phyloP scores from a whole-genome alignment of 1,140 invertebrate species.

The Cyclargus thomasi region DNA sequence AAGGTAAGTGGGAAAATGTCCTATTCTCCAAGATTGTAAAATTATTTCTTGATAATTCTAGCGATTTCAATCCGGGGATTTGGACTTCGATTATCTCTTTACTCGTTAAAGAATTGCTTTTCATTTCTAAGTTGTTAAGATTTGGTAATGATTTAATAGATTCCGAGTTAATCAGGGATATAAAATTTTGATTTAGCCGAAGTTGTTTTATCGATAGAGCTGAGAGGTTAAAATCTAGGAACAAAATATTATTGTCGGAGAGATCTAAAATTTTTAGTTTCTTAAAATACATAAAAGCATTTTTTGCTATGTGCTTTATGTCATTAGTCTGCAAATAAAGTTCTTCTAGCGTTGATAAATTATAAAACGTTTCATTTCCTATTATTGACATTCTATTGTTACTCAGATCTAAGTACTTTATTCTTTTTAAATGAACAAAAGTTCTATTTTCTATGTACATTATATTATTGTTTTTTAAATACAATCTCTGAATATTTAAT shows the following conservation, averaged over 20 bases:
- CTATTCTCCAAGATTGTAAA: slow-evolving; percentile 81
- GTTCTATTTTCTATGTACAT: slow-evolving; percentile 85
- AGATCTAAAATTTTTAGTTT: slow-evolving; percentile 80
- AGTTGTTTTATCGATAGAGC: slow-evolving; percentile 78
- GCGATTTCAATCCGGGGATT: slow-evolving; percentile 72
- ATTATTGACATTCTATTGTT: slow-evolving; percentile 82
- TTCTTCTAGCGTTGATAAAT: slow-evolving; percentile 80
- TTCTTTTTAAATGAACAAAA: slow-evolving; percentile 83
- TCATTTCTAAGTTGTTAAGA: slow-evolving; percentile 78
- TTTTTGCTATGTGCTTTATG: slow-evolving; percentile 77
- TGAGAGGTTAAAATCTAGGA: slow-evolving; percentile 78
- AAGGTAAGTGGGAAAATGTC: slow-evolving; percentile 83
- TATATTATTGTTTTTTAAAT: slow-evolving; percentile 89
- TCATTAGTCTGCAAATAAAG: slow-evolving; percentile 79
- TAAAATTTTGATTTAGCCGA: slow-evolving; percentile 76
- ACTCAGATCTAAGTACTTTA: slow-evolving; percentile 87
- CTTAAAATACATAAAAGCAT: slow-evolving; percentile 77
- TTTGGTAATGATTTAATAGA: slow-evolving; percentile 77
- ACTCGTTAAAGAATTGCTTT: slow-evolving; percentile 75
- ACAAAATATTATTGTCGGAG: slow-evolving; percentile 79
- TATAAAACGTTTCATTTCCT: slow-evolving; percentile 79
- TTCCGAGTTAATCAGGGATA: slow-evolving; percentile 75
- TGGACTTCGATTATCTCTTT: slow-evolving; percentile 63
- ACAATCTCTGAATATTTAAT: slow-evolving; percentile 83
- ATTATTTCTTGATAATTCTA: slow-evolving; percentile 86